These are phyloP conservation scores for Pammene aurita DNA, from an alignment of 2,888 invertebrate genomes.

Conservation along the genomic window DNA sequence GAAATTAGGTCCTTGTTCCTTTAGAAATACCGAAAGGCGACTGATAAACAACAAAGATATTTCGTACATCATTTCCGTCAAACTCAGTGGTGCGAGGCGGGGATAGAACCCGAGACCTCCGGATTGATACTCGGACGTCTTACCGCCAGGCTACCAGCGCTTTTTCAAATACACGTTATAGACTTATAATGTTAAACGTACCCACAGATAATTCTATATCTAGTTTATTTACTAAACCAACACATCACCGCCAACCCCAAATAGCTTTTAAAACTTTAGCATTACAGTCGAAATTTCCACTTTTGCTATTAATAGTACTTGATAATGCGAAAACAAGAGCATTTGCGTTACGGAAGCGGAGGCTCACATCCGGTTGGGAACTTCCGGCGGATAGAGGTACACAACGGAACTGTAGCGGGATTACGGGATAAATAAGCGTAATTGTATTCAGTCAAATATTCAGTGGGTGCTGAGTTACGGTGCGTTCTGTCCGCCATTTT, in stretches of 20 bases:
- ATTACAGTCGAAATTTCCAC: conserved; percentile 4
- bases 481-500: conserved; percentile 5
- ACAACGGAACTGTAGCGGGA: conserved; percentile 39
- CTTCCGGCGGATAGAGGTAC: conserved; percentile 29
- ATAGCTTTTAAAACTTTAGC: background rate
- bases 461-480: conserved; percentile 13
- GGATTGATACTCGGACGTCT: no score
- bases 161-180: no score
- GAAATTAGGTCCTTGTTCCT: no score
- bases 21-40: no score
- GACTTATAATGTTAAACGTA: no score
- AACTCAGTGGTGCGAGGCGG: no score
- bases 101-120: no score
- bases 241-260: background rate
- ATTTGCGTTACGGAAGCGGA: conserved; percentile 39
- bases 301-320: conserved; percentile 28
- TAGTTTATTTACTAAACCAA: conserved; percentile 3
- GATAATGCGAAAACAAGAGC: conserved; percentile 40
- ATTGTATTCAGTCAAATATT: conserved; percentile 38
- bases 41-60: no score
- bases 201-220: background rate
- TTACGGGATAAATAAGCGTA: conserved; percentile 39
- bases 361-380: conserved; percentile 32
- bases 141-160: no score
- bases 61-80: no score